A percentile compares a stretch with the other conserved stretches of the same genome.
phyloP scores from a whole-genome alignment of 2,113 vertebrate genomes.

The Plecotus auritus region DNA sequence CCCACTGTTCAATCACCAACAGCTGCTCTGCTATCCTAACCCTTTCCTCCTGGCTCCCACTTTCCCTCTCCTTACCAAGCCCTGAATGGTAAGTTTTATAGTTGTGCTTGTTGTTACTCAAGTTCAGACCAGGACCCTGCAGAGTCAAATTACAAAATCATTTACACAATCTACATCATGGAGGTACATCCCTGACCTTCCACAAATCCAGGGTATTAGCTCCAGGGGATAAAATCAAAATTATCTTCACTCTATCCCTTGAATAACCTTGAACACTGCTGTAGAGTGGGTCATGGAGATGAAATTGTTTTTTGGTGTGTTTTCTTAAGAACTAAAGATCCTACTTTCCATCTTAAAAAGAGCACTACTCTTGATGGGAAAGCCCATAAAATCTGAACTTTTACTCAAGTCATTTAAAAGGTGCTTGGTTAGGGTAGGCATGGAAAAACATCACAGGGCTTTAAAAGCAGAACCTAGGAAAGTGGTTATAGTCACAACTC shows the following conservation, averaged over 20 bases:
- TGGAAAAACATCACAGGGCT: not conserved
- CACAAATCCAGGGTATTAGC: not conserved
- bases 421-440: not conserved
- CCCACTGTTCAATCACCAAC: not conserved
- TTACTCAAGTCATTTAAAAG: constrained; percentile 46
- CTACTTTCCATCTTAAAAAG: constrained; percentile 51
- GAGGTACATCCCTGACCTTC: not conserved
- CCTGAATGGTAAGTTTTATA: not conserved
- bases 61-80: not conserved
- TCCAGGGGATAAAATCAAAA: constrained; percentile 44
- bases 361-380: not conserved
- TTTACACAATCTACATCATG: not conserved
- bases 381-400: constrained; percentile 60
- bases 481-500: constrained; percentile 1
- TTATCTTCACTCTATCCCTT: not conserved
- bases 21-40: not conserved
- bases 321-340: constrained; percentile 44
- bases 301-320: constrained; percentile 33
- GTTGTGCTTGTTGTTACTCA: not conserved
- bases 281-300: constrained; percentile 14
- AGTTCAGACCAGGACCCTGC: not conserved
- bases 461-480: constrained; percentile 37
- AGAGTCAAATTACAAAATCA: constrained; percentile 10
- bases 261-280: constrained; percentile 40
- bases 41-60: not conserved